These are phyloP conservation scores for Aurelia sp. DNA, from an alignment of 30 jellyfish, hydroid and myxozoan genomes.

Conservation along the genomic window DNA sequence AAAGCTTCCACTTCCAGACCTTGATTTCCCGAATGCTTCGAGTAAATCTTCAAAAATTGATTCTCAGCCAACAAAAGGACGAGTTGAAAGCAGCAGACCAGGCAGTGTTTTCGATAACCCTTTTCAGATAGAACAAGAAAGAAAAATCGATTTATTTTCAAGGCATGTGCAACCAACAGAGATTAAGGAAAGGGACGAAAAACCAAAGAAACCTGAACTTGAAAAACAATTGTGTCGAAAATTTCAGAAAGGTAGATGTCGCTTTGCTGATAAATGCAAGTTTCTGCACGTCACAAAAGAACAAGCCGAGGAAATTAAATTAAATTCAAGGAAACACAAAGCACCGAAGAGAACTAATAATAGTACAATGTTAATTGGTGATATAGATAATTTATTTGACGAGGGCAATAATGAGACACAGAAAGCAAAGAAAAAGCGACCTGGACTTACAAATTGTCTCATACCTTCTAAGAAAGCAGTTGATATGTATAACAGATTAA, in stretches of 20 bases:
- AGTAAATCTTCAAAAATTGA: not conserved
- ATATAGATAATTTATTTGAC: conserved; percentile 36
- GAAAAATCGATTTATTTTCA: conserved; percentile 25
- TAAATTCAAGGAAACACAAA: not conserved
- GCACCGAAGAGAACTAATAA: not conserved
- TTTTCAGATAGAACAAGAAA: conserved; percentile 34
- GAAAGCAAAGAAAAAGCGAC: conserved; percentile 33
- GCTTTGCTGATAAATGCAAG: conserved; percentile 48
- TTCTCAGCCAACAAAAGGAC: not conserved
- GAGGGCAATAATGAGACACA: conserved; percentile 6
- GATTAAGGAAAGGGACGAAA: not conserved
- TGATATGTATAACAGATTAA: conserved; percentile 46
- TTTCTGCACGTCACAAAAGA: conserved; percentile 10
- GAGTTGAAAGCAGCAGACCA: not conserved
- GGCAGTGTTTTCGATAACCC: conserved; percentile 60
- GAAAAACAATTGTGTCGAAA: conserved; percentile 31
- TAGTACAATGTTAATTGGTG: conserved; percentile 26
- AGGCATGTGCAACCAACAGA: conserved; percentile 61
- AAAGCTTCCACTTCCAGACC: conserved; percentile 61
- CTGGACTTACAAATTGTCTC: conserved; percentile 41
- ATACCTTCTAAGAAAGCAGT: conserved; percentile 64
- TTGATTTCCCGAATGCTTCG: not conserved
- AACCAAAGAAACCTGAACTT: not conserved
- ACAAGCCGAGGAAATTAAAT: not conserved
- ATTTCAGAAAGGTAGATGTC: conserved; percentile 39